Percentiles rank a stretch among this genome's conserved stretches.
Evolutionary conservation across 2,888 invertebrate genomes (phyloP).

Genomic region (Junonia oenone): DNA sequence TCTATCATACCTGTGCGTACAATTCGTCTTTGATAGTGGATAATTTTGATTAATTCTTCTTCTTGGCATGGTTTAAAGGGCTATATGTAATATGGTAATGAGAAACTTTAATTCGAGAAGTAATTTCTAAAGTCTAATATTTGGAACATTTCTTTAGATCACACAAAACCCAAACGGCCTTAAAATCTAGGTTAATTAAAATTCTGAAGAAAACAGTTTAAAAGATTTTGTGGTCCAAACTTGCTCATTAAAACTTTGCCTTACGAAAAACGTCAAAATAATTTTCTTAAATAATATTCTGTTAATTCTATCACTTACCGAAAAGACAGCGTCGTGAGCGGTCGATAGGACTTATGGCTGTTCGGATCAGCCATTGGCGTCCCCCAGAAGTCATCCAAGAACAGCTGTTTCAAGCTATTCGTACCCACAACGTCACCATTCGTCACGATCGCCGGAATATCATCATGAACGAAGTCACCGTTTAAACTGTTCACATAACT

Average conservation of each 20-base stretch:
- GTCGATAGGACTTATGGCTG: constrained; percentile 93
- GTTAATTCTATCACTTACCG: constrained; percentile 81
- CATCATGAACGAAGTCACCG: constrained; percentile 93
- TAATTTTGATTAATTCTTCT: not conserved
- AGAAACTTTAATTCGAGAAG: no score
- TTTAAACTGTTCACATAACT: constrained; percentile 87
- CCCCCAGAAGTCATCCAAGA: constrained; percentile 93
- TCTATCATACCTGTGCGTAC: constrained; percentile 1
- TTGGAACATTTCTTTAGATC: no score
- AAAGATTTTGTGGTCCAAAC: no score
- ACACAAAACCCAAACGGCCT: no score
- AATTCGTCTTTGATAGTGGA: not conserved
- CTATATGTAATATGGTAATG: not conserved
- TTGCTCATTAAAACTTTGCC: no score
- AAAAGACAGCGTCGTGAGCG: constrained; percentile 90
- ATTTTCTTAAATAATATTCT: not conserved
- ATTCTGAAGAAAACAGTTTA: no score
- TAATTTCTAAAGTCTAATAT: no score
- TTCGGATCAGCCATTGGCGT: constrained; percentile 88
- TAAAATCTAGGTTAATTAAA: no score
- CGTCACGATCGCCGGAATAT: constrained; percentile 89
- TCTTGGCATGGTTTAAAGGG: not conserved
- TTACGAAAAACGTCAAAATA: no score
- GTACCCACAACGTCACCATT: constrained; percentile 89
- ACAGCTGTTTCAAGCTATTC: constrained; percentile 81